Evolutionary conservation across 2,888 invertebrate genomes (phyloP).

Genomic region (Tetanocera ferruginea): DNA sequence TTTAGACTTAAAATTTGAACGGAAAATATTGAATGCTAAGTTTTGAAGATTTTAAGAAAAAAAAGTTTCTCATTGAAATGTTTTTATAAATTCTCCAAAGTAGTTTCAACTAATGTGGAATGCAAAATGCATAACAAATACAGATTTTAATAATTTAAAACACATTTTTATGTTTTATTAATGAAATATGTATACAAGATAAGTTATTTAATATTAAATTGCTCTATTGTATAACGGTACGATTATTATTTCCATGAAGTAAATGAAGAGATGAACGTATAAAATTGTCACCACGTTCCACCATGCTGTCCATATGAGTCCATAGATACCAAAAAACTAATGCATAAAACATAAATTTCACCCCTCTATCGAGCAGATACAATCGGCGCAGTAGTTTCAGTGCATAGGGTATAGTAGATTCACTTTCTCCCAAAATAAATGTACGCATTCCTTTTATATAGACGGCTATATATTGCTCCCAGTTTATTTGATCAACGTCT

Average conservation of each 20-base stretch:
- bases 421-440: slow-evolving; percentile 87
- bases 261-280: slow-evolving; percentile 55
- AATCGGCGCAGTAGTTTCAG: slow-evolving; percentile 67
- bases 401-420: slow-evolving; percentile 81
- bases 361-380: slow-evolving; percentile 71
- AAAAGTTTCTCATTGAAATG: not conserved
- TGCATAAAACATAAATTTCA: slow-evolving; percentile 58
- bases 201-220: not conserved
- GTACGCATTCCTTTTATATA: slow-evolving; percentile 88
- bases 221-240: slow-evolving; percentile 33
- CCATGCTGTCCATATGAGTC: slow-evolving; percentile 62
- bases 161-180: too few species aligned
- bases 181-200: not conserved
- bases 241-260: slow-evolving; percentile 51
- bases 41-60: not conserved
- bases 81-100: not conserved
- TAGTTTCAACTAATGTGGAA: too few species aligned
- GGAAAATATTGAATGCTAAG: slow-evolving; percentile 1
- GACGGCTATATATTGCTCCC: slow-evolving; percentile 76
- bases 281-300: slow-evolving; percentile 59
- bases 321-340: slow-evolving; percentile 66
- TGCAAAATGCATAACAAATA: too few species aligned
- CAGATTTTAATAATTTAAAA: too few species aligned
- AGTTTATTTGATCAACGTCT: slow-evolving; percentile 72
- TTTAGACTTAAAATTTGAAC: slow-evolving; percentile 27